phyloP scores from a whole-genome alignment of 2,113 vertebrate genomes.

The Gasterosteus aculeatus region DNA sequence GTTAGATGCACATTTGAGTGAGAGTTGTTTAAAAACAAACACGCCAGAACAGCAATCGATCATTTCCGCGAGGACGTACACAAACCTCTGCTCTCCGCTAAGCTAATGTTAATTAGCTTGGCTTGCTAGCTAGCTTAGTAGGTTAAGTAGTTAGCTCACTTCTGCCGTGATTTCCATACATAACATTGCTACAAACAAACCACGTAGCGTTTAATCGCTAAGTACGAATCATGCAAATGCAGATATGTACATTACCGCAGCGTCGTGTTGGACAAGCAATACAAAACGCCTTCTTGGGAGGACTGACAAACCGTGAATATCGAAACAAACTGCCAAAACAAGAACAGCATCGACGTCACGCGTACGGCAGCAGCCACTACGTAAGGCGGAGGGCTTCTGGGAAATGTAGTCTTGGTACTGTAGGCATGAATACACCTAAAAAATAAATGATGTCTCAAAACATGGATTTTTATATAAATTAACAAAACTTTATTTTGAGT shows the following conservation, averaged over 20 bases:
- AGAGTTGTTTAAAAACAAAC: not conserved
- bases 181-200: not conserved
- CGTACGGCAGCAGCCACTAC: not conserved
- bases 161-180: conserved; percentile 15
- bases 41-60: conserved; percentile 12
- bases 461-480: too few species aligned
- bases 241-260: conserved; percentile 55
- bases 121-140: conserved; percentile 54
- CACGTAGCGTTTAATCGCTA: not conserved
- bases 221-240: not conserved
- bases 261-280: conserved; percentile 30
- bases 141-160: conserved; percentile 57
- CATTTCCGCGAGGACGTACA: conserved; percentile 52
- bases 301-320: conserved; percentile 65
- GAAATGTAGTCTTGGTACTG: conserved; percentile 63
- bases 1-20: not conserved
- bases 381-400: conserved; percentile 33
- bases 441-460: not conserved
- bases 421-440: not conserved
- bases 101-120: conserved; percentile 60
- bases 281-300: conserved; percentile 46
- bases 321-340: conserved; percentile 83
- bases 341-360: conserved; percentile 63
- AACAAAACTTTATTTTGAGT: not conserved
- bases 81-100: conserved; percentile 34